These are phyloP conservation scores for Telenomus remus DNA, from an alignment of 1,140 invertebrate genomes.

Conservation along the genomic window DNA sequence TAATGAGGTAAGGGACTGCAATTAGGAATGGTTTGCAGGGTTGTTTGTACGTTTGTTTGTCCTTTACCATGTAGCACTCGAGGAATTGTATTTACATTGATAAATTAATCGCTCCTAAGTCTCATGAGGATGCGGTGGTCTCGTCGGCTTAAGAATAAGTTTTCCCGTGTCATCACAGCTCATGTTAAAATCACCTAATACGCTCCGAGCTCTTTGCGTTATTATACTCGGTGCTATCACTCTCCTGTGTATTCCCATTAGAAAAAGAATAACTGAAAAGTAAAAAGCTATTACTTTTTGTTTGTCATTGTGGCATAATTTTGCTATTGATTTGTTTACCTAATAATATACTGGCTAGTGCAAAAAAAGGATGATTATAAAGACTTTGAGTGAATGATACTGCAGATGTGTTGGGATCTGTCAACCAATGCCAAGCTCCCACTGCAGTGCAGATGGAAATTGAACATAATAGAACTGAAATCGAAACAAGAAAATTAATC, in stretches of 20 bases:
- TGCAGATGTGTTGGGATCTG: constrained; percentile 90
- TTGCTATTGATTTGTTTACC: constrained; percentile 73
- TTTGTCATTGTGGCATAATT: too few relatives aligned
- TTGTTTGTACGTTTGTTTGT: too few relatives aligned
- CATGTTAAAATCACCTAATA: constrained; percentile 97
- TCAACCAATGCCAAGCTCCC: constrained; percentile 95
- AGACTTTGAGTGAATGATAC: constrained; percentile 93
- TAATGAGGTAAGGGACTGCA: constrained; percentile 15
- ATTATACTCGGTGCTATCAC: constrained; percentile 98
- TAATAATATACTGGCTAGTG: constrained; percentile 89
- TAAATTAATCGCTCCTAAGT: constrained; percentile 55
- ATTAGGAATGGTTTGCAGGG: background rate
- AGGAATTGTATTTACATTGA: constrained; percentile 11
- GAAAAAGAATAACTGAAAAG: constrained; percentile 89
- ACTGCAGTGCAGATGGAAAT: constrained; percentile 92
- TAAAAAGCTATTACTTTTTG: too few relatives aligned
- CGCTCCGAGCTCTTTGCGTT: constrained; percentile 89
- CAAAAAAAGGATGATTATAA: constrained; percentile 96
- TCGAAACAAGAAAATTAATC: constrained; percentile 15
- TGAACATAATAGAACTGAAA: constrained; percentile 88
- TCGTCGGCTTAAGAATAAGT: constrained; percentile 86
- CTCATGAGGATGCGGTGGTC: constrained; percentile 71
- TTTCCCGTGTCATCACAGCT: constrained; percentile 97
- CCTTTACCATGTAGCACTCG: constrained; percentile 4
- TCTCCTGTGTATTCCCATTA: constrained; percentile 94